A percentile compares a stretch with the other conserved stretches of the same genome.
phyloP scores from a whole-genome alignment of 2,888 invertebrate species.

The Thelaira solivaga region DNA sequence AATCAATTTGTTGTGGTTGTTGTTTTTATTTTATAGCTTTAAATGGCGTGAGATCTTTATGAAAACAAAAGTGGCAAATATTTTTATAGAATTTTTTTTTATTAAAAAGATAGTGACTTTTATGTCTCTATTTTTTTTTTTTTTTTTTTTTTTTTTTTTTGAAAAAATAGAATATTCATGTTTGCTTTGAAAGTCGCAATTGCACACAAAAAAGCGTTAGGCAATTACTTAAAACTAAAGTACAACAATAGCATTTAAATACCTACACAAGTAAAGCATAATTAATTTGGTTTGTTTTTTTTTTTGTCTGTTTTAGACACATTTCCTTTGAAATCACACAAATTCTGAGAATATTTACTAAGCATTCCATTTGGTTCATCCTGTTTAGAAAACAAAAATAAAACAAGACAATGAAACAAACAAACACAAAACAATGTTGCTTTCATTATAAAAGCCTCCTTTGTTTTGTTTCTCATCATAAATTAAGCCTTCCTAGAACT shows the following conservation, averaged over 20 bases:
- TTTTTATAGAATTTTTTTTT: not conserved
- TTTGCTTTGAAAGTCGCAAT: no score
- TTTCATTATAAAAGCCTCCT: constrained; percentile 25
- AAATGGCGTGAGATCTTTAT: not conserved
- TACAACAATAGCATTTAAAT: no score
- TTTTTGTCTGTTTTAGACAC: not conserved
- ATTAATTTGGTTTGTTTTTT: not conserved
- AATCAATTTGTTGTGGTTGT: constrained; percentile 30
- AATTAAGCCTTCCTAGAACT: constrained; percentile 45
- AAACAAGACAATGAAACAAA: not conserved
- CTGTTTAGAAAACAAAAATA: not conserved
- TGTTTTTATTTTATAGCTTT: no score
- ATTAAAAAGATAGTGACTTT: not conserved
- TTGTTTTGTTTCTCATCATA: constrained; percentile 18
- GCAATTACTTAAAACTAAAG: no score
- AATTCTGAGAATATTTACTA: not conserved
- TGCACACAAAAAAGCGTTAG: no score
- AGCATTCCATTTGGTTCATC: not conserved
- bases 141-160: not conserved
- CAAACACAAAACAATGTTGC: not conserved
- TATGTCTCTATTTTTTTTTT: not conserved
- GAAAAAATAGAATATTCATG: no score
- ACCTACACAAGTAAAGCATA: no score
- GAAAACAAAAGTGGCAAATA: constrained; percentile 6
- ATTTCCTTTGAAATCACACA: not conserved